These are phyloP conservation scores for Ptilonorhynchus violaceus DNA, from an alignment of 2,113 vertebrate species.

Conservation along the genomic window DNA sequence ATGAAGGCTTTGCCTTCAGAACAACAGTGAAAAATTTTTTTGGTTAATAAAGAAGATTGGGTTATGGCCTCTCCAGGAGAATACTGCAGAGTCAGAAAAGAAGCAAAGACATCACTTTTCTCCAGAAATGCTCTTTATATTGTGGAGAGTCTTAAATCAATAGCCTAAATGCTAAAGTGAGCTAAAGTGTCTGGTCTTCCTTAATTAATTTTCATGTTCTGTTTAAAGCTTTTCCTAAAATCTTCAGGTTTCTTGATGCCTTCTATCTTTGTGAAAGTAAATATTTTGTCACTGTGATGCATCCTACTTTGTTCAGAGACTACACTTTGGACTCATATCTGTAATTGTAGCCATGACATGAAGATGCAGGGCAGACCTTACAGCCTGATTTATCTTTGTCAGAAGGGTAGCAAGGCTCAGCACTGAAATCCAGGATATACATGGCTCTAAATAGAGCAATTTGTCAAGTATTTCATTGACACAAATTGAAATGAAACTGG, in stretches of 20 bases:
- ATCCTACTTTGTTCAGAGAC: not conserved
- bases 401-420: slow-evolving; percentile 26
- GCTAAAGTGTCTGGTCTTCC: not conserved
- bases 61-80: not conserved
- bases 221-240: not conserved
- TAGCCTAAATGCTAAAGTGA: not conserved
- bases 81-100: not conserved
- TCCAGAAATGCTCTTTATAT: not conserved
- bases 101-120: not conserved
- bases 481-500: slow-evolving; percentile 73
- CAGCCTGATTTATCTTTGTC: slow-evolving; percentile 66
- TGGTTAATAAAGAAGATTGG: slow-evolving; percentile 17
- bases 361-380: slow-evolving; percentile 19
- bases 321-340: not conserved
- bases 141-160: not conserved
- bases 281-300: not conserved
- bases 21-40: slow-evolving; percentile 20
- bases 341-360: slow-evolving; percentile 12
- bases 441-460: slow-evolving; percentile 62
- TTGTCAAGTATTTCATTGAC: slow-evolving; percentile 69
- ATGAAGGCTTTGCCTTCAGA: slow-evolving; percentile 28
- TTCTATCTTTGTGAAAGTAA: slow-evolving; percentile 13
- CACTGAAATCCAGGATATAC: slow-evolving; percentile 51
- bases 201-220: not conserved
- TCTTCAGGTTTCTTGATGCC: not conserved